These are phyloP conservation scores for Hormiphora californensis DNA, from an alignment of 37 sponge, comb jelly and placozoan species.

Conservation along the genomic window DNA sequence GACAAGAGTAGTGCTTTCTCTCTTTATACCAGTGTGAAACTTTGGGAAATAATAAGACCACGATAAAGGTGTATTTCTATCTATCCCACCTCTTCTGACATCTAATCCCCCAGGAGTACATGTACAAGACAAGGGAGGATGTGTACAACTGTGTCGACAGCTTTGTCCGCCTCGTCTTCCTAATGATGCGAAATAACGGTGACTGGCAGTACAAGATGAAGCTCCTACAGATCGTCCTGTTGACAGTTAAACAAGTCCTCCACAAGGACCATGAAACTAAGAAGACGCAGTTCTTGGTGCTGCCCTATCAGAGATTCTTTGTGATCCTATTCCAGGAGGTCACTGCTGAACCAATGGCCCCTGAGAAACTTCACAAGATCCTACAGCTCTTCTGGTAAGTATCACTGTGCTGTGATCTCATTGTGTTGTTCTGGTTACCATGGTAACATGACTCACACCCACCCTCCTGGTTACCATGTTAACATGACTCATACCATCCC, in stretches of 20 bases:
- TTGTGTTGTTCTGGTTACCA: too few relatives aligned
- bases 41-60: too few relatives aligned
- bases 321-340: slow-evolving; percentile 95
- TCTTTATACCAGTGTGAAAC: too few relatives aligned
- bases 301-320: slow-evolving; percentile 96
- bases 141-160: slow-evolving; percentile 97
- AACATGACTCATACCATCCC: too few relatives aligned
- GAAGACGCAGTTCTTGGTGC: slow-evolving; percentile 84
- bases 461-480: too few relatives aligned
- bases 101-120: slow-evolving; percentile 37
- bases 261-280: slow-evolving; percentile 87
- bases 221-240: slow-evolving; percentile 65
- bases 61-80: too few relatives aligned
- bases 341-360: slow-evolving; percentile 81
- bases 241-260: slow-evolving; percentile 64
- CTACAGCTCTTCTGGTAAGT: slow-evolving; percentile 82
- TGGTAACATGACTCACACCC: too few relatives aligned
- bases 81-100: too few relatives aligned
- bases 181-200: slow-evolving; percentile 83
- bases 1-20: too few relatives aligned
- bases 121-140: slow-evolving; percentile 27
- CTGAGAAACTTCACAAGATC: slow-evolving; percentile 75
- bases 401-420: background rate
- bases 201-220: slow-evolving; percentile 86
- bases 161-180: slow-evolving; percentile 90